Percentiles rank a stretch among this genome's conserved stretches.
phyloP scores from a whole-genome alignment of 1,140 invertebrate species.

The Uloborus diversus region DNA sequence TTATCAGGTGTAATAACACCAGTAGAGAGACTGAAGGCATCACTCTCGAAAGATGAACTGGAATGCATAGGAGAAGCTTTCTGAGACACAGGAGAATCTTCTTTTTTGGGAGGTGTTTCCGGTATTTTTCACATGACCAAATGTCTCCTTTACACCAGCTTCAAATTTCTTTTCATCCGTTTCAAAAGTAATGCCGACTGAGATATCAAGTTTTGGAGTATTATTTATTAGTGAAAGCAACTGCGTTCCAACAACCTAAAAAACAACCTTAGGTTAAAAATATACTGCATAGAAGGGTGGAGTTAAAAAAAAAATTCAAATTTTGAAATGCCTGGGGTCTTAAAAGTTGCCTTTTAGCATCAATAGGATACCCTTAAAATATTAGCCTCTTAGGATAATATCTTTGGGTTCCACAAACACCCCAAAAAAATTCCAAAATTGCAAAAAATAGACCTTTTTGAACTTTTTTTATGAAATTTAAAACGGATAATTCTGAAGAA shows the following conservation, averaged over 20 bases:
- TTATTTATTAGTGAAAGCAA: constrained; percentile 80
- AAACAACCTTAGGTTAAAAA: background rate
- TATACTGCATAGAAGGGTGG: too few species aligned
- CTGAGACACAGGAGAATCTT: constrained; percentile 35
- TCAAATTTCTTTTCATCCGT: constrained; percentile 83
- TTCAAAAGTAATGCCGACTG: constrained; percentile 82
- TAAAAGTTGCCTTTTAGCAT: too few species aligned
- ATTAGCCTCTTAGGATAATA: too few species aligned
- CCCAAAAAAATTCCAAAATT: too few species aligned
- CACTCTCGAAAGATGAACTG: constrained; percentile 64
- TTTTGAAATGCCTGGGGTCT: too few species aligned
- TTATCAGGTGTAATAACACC: constrained; percentile 65
- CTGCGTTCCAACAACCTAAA: constrained; percentile 75
- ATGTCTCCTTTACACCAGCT: constrained; percentile 69
- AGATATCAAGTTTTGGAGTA: constrained; percentile 79
- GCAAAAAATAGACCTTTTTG: too few species aligned
- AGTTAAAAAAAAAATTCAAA: too few species aligned
- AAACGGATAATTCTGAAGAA: too few species aligned
- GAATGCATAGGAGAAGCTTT: constrained; percentile 63
- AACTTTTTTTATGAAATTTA: too few species aligned
- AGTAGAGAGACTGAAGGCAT: constrained; percentile 64
- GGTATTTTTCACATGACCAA: constrained; percentile 61
- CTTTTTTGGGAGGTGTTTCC: constrained; percentile 24
- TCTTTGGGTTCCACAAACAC: too few species aligned
- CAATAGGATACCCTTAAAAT: too few species aligned